Percentiles rank a stretch among this genome's conserved stretches.
phyloP scores from a whole-genome alignment of 2,113 vertebrate species.

The Microcebus ravelobensis region DNA sequence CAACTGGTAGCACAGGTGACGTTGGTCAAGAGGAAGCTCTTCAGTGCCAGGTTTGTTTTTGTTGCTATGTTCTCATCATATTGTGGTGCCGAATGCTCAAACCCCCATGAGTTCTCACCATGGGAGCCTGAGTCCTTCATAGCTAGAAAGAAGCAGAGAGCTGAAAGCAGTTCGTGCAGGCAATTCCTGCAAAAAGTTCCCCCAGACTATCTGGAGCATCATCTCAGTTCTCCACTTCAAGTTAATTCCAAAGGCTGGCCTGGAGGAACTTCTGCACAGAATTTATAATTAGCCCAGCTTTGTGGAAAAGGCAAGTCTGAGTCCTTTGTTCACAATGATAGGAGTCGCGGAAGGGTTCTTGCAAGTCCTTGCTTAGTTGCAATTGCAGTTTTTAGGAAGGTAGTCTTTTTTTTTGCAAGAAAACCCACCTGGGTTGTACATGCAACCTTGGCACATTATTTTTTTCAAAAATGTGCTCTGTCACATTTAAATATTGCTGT shows the following conservation, averaged over 20 bases:
- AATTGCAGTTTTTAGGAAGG: neutral
- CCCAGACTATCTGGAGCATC: neutral
- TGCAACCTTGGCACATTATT: neutral
- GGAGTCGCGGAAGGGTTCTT: neutral
- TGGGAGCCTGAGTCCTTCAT: neutral
- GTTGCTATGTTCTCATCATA: neutral
- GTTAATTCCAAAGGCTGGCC: neutral
- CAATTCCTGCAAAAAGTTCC: neutral
- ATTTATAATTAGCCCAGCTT: neutral
- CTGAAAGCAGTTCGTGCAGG: neutral
- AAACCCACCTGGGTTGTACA: neutral
- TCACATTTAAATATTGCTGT: neutral
- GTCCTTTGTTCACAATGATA: neutral
- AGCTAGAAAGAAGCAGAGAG: neutral
- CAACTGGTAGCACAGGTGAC: neutral
- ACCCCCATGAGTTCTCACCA: rapidly evolving
- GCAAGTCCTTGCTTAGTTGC: neutral
- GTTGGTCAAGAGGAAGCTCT: neutral
- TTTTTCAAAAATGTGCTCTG: neutral
- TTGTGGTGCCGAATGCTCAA: too few relatives aligned
- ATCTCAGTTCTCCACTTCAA: neutral
- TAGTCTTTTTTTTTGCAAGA: neutral
- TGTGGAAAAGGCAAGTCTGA: neutral
- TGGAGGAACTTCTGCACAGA: neutral
- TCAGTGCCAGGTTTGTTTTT: neutral